phyloP scores from a whole-genome alignment of 2,888 invertebrate species.

The Eremobia ochroleuca region DNA sequence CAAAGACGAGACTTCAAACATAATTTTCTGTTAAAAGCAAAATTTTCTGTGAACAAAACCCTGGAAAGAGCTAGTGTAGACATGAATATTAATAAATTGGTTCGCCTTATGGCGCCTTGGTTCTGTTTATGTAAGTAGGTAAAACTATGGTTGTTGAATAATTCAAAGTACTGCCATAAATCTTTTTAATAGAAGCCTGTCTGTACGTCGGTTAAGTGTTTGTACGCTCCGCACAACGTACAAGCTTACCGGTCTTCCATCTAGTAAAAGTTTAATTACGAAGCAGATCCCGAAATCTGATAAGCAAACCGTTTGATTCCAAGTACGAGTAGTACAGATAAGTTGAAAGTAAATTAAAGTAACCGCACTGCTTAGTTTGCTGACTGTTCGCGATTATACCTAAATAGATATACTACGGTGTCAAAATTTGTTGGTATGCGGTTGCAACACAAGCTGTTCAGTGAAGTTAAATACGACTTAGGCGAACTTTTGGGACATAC shows the following conservation, averaged over 20 bases:
- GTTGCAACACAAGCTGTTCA: constrained; percentile 87
- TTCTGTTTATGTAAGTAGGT: constrained; percentile 58
- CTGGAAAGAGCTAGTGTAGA: constrained; percentile 19
- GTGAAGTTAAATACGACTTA: constrained; percentile 89
- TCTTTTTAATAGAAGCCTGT: constrained; percentile 57
- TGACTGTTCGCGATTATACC: constrained; percentile 75
- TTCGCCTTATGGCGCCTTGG: constrained; percentile 50
- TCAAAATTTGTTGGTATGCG: constrained; percentile 89
- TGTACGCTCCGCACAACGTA: constrained; percentile 33
- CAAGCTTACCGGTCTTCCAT: constrained; percentile 48
- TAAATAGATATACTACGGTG: constrained; percentile 78
- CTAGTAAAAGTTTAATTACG: constrained; percentile 72
- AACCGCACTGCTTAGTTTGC: constrained; percentile 60
- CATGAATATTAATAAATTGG: constrained; percentile 59
- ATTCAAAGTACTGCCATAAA: constrained; percentile 61
- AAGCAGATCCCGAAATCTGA: constrained; percentile 70
- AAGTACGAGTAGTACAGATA: constrained; percentile 68
- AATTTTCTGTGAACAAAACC: constrained; percentile 4
- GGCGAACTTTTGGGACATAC: constrained; percentile 85
- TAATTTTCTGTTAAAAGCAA: constrained; percentile 5
- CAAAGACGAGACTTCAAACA: constrained; percentile 8
- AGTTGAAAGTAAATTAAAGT: constrained; percentile 78
- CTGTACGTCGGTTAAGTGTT: constrained; percentile 38
- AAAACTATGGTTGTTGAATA: constrained; percentile 58
- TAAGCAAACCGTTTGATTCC: constrained; percentile 73